A percentile compares a stretch with the other conserved stretches of the same genome.
Evolutionary conservation across 1,140 invertebrate species (phyloP).

Genomic region (Chironomus striatipennis): DNA sequence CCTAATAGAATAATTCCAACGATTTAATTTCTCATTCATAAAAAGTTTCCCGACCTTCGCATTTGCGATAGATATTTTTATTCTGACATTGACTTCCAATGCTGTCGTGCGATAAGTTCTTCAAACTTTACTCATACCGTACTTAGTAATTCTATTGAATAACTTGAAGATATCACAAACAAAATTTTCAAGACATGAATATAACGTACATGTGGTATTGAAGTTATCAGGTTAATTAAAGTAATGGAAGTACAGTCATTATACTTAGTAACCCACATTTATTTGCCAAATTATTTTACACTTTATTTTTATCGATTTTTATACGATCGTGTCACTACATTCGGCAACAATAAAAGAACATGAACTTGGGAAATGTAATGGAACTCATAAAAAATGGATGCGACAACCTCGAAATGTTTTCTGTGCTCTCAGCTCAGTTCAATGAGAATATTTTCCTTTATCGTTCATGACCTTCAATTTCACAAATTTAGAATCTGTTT

Average conservation of each 20-base stretch:
- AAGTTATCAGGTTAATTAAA: neutral
- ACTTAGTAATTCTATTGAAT: neutral
- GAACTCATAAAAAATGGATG: conserved; percentile 7
- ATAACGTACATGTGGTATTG: no score
- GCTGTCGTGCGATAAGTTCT: neutral
- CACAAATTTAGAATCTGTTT: neutral
- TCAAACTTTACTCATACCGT: neutral
- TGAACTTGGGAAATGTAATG: neutral
- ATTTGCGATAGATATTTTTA: neutral
- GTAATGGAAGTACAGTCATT: neutral
- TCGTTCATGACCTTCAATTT: neutral
- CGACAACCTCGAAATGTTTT: neutral
- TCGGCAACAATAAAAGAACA: no score
- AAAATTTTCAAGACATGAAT: no score
- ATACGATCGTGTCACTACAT: no score
- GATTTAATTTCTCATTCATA: neutral
- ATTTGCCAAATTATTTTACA: neutral
- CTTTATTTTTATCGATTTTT: neutral
- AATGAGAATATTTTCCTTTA: neutral
- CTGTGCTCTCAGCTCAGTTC: neutral
- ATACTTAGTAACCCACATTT: neutral
- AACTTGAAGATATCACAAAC: neutral
- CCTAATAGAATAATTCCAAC: neutral
- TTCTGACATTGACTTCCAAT: neutral
- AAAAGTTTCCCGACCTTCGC: neutral